Evolutionary conservation across 1,140 invertebrate genomes (phyloP), one percentile per base, ranked within the genome.

Genomic region (Microplitis mediator): DNA sequence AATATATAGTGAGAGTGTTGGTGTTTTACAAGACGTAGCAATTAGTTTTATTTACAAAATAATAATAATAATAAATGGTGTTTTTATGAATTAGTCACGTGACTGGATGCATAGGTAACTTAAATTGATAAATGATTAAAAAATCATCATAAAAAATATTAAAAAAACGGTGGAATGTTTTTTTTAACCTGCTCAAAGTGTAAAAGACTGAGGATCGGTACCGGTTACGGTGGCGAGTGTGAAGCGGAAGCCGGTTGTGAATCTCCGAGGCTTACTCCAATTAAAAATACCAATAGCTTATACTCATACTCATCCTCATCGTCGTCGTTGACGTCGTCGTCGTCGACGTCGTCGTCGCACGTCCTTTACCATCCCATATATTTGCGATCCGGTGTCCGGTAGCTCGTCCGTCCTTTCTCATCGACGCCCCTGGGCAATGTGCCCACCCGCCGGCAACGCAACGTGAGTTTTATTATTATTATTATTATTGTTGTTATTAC

Each of bases 381-480:
- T 45, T 45, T 45, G 75, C 83, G 79, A 78, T 79, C 83, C 77
- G 83, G 85, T 75, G 78, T 83, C 79, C 84, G 86, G 85, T 86
- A 86, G 86, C 86, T 86, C 84, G 81, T 82, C 80, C 83, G 73
- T 80, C 75, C 78, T 79, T 80, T 79, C 78, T 79, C 82, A 83
- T 81, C 84, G 84, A 86, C 80, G 84, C 84, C 84, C 85, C 82
- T 85, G 85, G 86, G 84, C 85, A 85, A 87, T 87, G 85, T 86
- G 84, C 85, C 86, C 86, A 84, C 82, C 85, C 85, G 85, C 81
- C 85, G 85, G 81, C 78, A 85, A 77, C 84, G 82, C 82, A 81
- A 85, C 86, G 85, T 86, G 80, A 87, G 85, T 86, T 34, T 32
- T 34, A 11, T 71, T 36, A 58, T 66, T 64, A 14, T 45, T 45